Conservation (phyloP, 1,140 invertebrate species). For the Conopomorpha cramerella region DNA sequence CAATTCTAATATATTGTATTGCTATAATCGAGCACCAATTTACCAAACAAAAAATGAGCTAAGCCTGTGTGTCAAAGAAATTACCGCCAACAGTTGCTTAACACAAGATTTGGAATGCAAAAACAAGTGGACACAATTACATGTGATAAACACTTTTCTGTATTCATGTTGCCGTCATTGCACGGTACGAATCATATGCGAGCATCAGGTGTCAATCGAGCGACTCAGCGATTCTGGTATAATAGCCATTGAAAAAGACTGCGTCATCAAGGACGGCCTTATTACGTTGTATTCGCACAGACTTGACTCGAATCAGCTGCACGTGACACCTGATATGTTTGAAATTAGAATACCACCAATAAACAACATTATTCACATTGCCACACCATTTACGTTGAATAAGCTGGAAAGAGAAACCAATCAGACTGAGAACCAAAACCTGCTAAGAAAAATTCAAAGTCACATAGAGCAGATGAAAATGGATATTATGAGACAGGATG, state of each 20-base stretch:
- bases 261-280: not conserved
- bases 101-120: not conserved
- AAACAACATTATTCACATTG: not conserved
- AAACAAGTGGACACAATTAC: not conserved
- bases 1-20: not conserved
- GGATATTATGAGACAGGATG: not conserved
- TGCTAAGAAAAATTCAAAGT: not conserved
- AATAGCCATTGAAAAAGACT: not conserved
- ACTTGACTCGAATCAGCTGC: not conserved
- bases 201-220: not conserved
- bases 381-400: not conserved
- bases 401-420: not conserved
- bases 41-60: not conserved
- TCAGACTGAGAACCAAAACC: not conserved
- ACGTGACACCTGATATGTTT: not conserved
- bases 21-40: not conserved
- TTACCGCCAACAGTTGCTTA: not conserved
- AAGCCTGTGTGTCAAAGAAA: not conserved
- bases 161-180: constrained; percentile 1
- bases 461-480: not conserved
- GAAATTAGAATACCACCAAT: not conserved
- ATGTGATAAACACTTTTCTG: not conserved
- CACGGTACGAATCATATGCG: not conserved
- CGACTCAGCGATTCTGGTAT: not conserved
- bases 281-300: not conserved